Evolutionary conservation across 2,113 vertebrate genomes (phyloP).

Genomic region (Microtus oregoni): DNA sequence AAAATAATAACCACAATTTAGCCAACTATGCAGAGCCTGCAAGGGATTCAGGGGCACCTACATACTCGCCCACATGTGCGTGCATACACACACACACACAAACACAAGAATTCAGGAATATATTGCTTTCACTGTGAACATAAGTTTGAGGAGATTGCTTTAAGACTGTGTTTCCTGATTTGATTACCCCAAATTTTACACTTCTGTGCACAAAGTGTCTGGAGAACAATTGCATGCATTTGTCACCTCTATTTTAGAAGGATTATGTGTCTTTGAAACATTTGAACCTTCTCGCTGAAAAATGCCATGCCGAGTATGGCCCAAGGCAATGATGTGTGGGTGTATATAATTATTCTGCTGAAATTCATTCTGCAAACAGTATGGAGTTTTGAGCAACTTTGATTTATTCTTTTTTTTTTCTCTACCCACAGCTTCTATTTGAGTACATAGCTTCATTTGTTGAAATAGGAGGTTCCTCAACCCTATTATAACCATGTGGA

Average conservation of each 20-base stretch:
- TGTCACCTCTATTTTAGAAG: conserved; percentile 66
- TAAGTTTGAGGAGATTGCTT: conserved; percentile 58
- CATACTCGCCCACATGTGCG: neutral
- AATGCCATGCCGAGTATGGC: neutral
- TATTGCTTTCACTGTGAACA: neutral
- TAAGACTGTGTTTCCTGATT: conserved; percentile 66
- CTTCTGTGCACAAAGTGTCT: conserved; percentile 51
- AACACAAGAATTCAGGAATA: neutral
- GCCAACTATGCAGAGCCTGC: neutral
- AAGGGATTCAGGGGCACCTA: neutral
- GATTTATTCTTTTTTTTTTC: neutral
- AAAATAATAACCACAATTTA: neutral
- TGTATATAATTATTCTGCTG: conserved; percentile 55
- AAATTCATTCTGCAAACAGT: neutral
- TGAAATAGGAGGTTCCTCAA: neutral
- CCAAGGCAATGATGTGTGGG: neutral
- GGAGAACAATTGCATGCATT: conserved; percentile 51
- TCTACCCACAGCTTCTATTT: neutral
- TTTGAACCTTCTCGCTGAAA: conserved; percentile 36
- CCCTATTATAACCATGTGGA: neutral
- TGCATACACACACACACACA: rapidly evolving
- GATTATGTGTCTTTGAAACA: conserved; percentile 67
- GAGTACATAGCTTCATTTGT: neutral
- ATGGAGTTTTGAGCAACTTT: neutral
- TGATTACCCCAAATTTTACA: conserved; percentile 64